Evolutionary conservation across 2,113 vertebrate species (phyloP).

Genomic region (Heloderma charlesbogerti): DNA sequence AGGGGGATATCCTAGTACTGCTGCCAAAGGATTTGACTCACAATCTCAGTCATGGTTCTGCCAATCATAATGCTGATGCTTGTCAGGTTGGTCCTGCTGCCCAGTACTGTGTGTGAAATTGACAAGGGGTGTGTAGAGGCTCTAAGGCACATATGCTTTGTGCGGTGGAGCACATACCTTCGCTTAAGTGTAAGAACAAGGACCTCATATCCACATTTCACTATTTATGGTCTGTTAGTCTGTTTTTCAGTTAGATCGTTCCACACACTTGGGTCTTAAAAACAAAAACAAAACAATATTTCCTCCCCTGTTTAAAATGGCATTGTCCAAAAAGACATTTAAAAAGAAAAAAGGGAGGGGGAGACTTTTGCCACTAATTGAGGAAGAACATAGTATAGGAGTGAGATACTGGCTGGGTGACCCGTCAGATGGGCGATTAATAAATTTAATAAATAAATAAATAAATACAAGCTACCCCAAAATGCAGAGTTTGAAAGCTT

Average conservation of each 20-base stretch:
- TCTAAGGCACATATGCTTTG: conserved; percentile 68
- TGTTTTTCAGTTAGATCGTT: conserved; percentile 25
- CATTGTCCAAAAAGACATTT: conserved; percentile 7
- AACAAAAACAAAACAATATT: too few relatives aligned
- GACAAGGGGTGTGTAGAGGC: conserved; percentile 69
- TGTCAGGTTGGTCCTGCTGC: conserved; percentile 69
- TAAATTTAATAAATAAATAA: too few relatives aligned
- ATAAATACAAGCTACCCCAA: too few relatives aligned
- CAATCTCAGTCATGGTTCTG: conserved; percentile 73
- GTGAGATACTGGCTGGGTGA: too few relatives aligned
- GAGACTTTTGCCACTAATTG: conserved; percentile 37
- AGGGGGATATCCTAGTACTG: conserved; percentile 54
- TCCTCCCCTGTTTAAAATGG: conserved; percentile 43
- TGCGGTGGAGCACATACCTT: conserved; percentile 70
- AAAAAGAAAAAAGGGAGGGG: background rate
- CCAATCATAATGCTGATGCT: conserved; percentile 73
- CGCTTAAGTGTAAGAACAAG: conserved; percentile 63
- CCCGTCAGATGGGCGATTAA: too few relatives aligned
- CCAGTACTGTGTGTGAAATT: conserved; percentile 73
- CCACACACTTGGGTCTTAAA: background rate
- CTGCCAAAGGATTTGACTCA: conserved; percentile 70
- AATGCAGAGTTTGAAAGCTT: background rate
- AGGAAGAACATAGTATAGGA: background rate
- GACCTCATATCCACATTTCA: conserved; percentile 57
- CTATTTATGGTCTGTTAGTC: conserved; percentile 41